Base-by-base conservation (phyloP, 2,113 vertebrate species). In the Epinephelus fuscoguttatus region DNA sequence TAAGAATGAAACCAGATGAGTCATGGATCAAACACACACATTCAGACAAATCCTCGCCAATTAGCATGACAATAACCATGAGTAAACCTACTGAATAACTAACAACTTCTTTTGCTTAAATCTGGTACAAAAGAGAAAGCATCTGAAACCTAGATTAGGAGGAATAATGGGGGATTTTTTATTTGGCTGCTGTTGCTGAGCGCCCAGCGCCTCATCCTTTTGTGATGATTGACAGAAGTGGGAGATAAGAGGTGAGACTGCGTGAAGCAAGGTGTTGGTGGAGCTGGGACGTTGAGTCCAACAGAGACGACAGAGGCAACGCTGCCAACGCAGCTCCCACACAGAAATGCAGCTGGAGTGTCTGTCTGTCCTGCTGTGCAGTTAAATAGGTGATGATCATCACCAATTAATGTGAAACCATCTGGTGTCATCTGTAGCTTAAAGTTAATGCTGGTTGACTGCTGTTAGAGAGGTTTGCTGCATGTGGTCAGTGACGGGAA, bases 191-290 rank as follows among this genome's bases (percentile, higher is more conserved):
- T 25, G 40, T 25, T 75, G 71, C 15, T 2, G 33, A 70, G 78
- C 61, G 3, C 55, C 59, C 52, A 37, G 25, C 42, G 15, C 15
- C 68, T 84, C 72, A n/a, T 78, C 67, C 0, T 57, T 12, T 57
- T 5, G 27, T n/a, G n/a, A 70, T 89, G 88, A 92, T 33, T 90
- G 89, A 88, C 70, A 25, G 84, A 59, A 23, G 85, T 86, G 82
- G 67, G 80, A 87, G 78, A 79, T 60, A 73, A 75, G 82, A 86
- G 72, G 73, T 84, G 91, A 86, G 85, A 91, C 33, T 50, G 69
- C 73, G 82, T 83, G 90, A 89, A 87, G 59, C 8, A 76, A 87
- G 82, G 85, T 88, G 85, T 89, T 78, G 42, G 60, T 63, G 53
- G 73, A 82, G 75, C 84, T 82, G 83, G 82, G 84, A 89, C 77